Percentiles rank a stretch among this genome's conserved stretches.
These are phyloP conservation scores for Lophochroa leadbeateri DNA, from an alignment of 2,113 vertebrate species.

Conservation along the genomic window DNA sequence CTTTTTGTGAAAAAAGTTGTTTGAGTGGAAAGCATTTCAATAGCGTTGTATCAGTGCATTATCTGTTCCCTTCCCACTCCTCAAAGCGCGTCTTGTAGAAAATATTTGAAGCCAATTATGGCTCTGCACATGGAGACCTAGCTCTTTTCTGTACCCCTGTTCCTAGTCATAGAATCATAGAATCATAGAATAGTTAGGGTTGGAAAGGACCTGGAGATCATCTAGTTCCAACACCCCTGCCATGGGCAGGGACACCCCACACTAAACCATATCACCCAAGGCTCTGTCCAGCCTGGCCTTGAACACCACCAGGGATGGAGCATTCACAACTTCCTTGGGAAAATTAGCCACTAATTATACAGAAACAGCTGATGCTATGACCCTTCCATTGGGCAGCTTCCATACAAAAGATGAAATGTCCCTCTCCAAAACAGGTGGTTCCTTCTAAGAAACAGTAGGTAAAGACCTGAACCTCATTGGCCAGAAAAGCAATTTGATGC, in stretches of 20 bases:
- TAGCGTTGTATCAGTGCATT: not conserved
- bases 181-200: too few species aligned
- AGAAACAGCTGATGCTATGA: not conserved
- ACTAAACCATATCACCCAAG: too few species aligned
- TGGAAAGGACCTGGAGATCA: too few species aligned
- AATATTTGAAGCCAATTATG: not conserved
- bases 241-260: too few species aligned
- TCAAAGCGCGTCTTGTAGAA: not conserved
- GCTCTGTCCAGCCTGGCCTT: too few species aligned
- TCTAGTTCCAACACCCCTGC: too few species aligned
- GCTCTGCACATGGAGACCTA: not conserved
- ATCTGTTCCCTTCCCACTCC: not conserved
- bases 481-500: not conserved
- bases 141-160: not conserved
- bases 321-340: too few species aligned
- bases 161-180: not conserved
- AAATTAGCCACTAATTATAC: not conserved
- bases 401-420: fast-evolving
- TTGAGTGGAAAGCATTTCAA: not conserved
- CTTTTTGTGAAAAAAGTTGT: not conserved
- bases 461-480: not conserved
- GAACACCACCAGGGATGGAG: too few species aligned
- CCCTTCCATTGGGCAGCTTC: not conserved
- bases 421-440: not conserved
- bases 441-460: not conserved